Evolutionary conservation across 2,113 vertebrate species (phyloP), one percentile per base, ranked within the genome.

Genomic region (Lophochroa leadbeateri): DNA sequence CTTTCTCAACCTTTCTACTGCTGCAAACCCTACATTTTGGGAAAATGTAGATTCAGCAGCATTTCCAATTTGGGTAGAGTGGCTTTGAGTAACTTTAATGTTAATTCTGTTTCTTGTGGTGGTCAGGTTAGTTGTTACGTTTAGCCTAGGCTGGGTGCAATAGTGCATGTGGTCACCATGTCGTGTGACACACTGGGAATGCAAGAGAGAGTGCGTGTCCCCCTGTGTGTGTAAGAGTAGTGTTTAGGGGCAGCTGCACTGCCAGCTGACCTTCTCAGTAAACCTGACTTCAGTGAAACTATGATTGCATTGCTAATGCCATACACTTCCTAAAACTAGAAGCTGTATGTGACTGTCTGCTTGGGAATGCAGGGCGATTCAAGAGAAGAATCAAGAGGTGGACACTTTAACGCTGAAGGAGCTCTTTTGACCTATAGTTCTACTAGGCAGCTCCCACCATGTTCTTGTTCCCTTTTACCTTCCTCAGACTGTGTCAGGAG

Each of bases 81-180:
- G 35, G 6, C 44, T 91, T 72, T 1, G 3, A 15, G 29, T 58
- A 27, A 37, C 31, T 46, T 44, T 37, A 19, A 13, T 37, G 17
- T 49, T 94, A 68, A 31, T 72, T 72, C 43, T 55, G 6, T 31
- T 83, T 67, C 21, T 82, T 55, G 8, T 64, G 63, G 49, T 15
- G 16, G 11, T 23, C 0, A 3, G 10, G 25, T 46, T 71, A 41
- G 12, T 29, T 74, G 37, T 41, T 41, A 5, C 0, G 0, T 83
- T 72, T 53, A 83, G 61, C 31, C 52, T 44, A 58, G 27, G 13
- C 64, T 67, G 50, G 9, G 20, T 57, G 52, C 28, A 14, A 17
- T 2, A 64, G 43, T 19, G 33, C 41, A 2, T 15, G 23, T 41
- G 52, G 47, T 44, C 50, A 63, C 7, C 53, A 6, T 10, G 17